Percentiles rank a stretch among this genome's conserved stretches.
These are phyloP conservation scores for Triplophysa bombifrons DNA, from an alignment of 2,797 vertebrate species.

Conservation along the genomic window DNA sequence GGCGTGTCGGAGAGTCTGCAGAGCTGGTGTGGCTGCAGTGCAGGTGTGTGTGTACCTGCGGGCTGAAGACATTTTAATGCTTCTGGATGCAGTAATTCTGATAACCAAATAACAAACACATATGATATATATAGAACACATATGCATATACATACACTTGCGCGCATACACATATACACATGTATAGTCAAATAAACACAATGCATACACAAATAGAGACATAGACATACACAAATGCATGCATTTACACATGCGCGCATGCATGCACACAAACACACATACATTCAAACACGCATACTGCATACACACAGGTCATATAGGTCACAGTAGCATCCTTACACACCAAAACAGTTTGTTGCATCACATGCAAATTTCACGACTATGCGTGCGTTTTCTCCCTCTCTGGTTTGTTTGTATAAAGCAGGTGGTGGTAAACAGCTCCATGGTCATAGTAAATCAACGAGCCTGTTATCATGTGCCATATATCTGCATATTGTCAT, in stretches of 20 bases:
- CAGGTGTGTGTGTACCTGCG: too few species aligned
- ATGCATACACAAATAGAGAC: not conserved
- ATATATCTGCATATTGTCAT: conserved; percentile 52
- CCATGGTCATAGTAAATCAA: conserved; percentile 41
- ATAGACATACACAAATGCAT: not conserved
- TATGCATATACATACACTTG: too few species aligned
- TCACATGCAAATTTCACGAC: not conserved
- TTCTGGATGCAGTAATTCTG: too few species aligned
- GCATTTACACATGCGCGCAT: not conserved
- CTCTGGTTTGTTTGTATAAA: conserved; percentile 14
- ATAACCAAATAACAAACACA: too few species aligned
- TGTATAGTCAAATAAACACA: not conserved
- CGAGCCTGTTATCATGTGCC: conserved; percentile 10
- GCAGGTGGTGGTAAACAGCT: conserved; percentile 24
- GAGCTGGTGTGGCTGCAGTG: too few species aligned
- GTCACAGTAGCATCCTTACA: not conserved
- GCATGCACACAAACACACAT: not conserved
- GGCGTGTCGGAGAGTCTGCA: conserved; percentile 15
- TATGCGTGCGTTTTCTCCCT: not conserved
- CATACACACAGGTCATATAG: not conserved
- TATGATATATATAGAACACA: too few species aligned
- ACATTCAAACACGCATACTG: not conserved
- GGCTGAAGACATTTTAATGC: too few species aligned
- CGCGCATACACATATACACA: not conserved
- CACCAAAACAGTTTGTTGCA: not conserved